Evolutionary conservation across 2,113 vertebrate species (phyloP).

Genomic region (Platycercus adscitus): DNA sequence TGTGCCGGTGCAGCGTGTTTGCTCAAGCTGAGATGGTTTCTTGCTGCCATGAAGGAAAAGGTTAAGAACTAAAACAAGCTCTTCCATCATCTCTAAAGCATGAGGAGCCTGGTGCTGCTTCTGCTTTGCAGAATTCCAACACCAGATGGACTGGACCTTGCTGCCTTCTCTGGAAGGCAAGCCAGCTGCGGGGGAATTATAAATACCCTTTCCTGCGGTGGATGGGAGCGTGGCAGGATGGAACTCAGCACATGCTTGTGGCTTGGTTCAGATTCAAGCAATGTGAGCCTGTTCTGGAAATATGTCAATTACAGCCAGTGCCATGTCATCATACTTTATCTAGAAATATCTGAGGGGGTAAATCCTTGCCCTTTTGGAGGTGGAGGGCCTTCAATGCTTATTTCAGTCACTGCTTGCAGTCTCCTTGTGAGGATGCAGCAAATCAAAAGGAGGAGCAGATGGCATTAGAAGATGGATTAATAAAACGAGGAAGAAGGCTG

Average conservation of each 20-base stretch:
- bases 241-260: not conserved
- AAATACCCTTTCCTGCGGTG: not conserved
- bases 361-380: not conserved
- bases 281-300: not conserved
- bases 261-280: not conserved
- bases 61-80: not conserved
- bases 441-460: not conserved
- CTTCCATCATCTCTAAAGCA: not conserved
- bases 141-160: not conserved
- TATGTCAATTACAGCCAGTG: not conserved
- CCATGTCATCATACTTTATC: accelerated
- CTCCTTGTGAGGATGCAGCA: not conserved
- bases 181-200: not conserved
- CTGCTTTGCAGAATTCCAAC: not conserved
- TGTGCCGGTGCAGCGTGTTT: not conserved
- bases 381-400: not conserved
- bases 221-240: not conserved
- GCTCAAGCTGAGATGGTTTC: not conserved
- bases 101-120: not conserved
- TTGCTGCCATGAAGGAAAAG: not conserved
- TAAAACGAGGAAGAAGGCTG: not conserved
- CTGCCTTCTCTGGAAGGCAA: not conserved
- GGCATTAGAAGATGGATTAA: not conserved
- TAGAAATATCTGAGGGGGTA: not conserved
- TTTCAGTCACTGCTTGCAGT: not conserved